Percentiles rank a stretch among this genome's conserved stretches.
Conservation (phyloP, 2,797 vertebrate species). For the Brachyalestes nurse region DNA sequence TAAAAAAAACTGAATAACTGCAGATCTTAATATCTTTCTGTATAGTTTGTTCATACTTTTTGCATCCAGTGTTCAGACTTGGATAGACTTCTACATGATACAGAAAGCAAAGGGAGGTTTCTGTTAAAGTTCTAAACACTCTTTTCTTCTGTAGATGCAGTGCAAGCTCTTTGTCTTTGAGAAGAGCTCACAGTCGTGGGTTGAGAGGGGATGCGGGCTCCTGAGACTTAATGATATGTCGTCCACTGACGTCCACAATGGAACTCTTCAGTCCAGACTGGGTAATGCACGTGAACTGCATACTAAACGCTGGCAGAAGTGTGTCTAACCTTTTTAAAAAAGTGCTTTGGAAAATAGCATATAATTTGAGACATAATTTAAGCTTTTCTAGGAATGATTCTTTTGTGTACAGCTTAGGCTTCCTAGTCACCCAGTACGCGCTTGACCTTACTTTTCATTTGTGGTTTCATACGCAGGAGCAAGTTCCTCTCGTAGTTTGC, state of each 20-base stretch:
- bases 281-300: conserved; percentile 66
- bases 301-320: not conserved
- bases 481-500: not conserved
- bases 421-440: not conserved
- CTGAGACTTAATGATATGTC: conserved; percentile 89
- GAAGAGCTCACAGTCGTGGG: conserved; percentile 86
- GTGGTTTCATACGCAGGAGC: not conserved
- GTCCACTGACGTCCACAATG: conserved; percentile 76
- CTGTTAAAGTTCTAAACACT: not conserved
- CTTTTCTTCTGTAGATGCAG: conserved; percentile 77
- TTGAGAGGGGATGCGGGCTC: conserved; percentile 86
- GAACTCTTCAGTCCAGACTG: conserved; percentile 83
- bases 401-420: not conserved
- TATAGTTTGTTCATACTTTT: not conserved
- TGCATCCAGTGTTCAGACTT: not conserved
- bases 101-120: too few species aligned
- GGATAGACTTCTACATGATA: not conserved
- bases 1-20: not conserved
- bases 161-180: conserved; percentile 90
- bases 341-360: not conserved
- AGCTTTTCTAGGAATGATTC: not conserved
- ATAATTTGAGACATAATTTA: conserved; percentile 7
- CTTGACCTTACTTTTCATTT: not conserved
- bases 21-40: not conserved
- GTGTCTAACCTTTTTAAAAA: conserved; percentile 1